Conservation (phyloP, 2,888 invertebrate species). For the Cephus sareptanus region DNA sequence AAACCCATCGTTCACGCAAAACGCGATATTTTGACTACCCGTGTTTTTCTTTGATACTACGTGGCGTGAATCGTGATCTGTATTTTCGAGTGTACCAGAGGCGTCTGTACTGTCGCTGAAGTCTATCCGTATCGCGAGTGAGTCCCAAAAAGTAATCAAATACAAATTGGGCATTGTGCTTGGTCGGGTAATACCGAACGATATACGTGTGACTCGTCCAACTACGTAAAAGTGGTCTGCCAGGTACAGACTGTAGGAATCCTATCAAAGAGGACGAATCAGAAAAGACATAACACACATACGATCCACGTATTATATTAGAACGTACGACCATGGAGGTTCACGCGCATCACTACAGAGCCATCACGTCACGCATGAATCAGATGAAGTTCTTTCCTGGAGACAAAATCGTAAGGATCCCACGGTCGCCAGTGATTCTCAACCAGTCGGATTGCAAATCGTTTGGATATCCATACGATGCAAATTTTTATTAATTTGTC, state of each 20-base stretch:
- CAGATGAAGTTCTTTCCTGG: conserved; percentile 63
- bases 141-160: neutral
- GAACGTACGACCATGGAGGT: conserved; percentile 53
- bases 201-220: neutral
- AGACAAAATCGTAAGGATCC: conserved; percentile 57
- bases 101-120: neutral
- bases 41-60: neutral
- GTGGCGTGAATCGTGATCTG: neutral
- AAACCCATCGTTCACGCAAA: neutral
- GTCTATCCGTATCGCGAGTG: neutral
- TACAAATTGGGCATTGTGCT: neutral
- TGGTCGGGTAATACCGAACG: neutral
- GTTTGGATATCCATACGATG: neutral
- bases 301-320: neutral
- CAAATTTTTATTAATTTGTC: neutral
- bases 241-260: neutral
- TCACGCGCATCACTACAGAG: conserved; percentile 59
- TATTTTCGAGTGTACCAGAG: neutral
- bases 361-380: conserved; percentile 60
- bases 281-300: neutral
- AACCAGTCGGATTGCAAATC: neutral
- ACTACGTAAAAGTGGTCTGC: neutral
- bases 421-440: neutral
- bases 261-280: neutral
- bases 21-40: neutral